Base-by-base conservation (phyloP, 2,113 vertebrate species). In the Nansenia antarctica region DNA sequence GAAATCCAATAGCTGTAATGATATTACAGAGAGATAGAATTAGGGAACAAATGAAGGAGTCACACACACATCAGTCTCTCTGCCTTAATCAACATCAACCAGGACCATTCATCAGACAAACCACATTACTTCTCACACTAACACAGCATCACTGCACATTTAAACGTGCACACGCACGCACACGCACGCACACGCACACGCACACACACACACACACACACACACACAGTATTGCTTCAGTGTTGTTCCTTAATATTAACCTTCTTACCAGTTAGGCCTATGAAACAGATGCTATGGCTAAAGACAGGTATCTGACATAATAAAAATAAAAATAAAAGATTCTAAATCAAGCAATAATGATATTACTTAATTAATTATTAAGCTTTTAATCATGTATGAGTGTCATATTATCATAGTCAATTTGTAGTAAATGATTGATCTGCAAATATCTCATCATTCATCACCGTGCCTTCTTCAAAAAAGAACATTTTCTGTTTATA, bases 1-100 rank as follows among this genome's bases (percentile, higher is more conserved):
- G 67, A 70, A 84, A 86, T 82, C 66, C 60, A 84, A 85, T 83
- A 76, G 73, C 72, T 72, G 66, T 87, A 85, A 85, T 80, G 67
- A 60, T 58, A 80, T 87, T 85, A 85, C 70, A 58, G 15, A 57
- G 26, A 52, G 81, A 81, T 81, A 72, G 66, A 70, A 82, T 86
- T 82, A 82, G 64, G 67, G 67, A 62, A 64, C 73, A 66, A 75
- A 82, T 77, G 77, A 76, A 72, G 55, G 72, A 82, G 65, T n/a
- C n/a, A 69, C 26, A 12, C 3, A 65, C 73, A 70, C 65, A 77
- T 77, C 77, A 84, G n/a, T n/a, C 82, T 77, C 78, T 80, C 74
- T 77, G 68, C 65, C 61, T 61, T 77, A 14, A 81, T 85, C 78
- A 75, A 65, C 74, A 74, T 79, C 78, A 82, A 81, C 79, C 73